Conservation (phyloP, 2,113 vertebrate genomes). For the Chaetorhynchus papuensis region DNA sequence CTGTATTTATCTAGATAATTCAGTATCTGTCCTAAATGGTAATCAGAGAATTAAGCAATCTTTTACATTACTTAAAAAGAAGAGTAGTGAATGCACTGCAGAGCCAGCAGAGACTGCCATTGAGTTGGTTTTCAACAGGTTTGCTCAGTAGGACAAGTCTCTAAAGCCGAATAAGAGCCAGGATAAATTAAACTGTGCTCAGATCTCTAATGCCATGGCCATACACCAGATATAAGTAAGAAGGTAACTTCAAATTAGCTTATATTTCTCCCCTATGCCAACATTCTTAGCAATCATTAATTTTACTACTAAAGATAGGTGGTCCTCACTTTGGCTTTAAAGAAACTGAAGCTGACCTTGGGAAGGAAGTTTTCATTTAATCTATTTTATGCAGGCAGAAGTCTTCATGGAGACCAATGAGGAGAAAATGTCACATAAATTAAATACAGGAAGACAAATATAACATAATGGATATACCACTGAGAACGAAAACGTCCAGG, state of each 20-base stretch:
- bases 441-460: neutral
- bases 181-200: neutral
- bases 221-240: neutral
- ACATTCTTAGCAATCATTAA: neutral
- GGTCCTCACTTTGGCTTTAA: neutral
- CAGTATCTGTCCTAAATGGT: neutral
- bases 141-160: neutral
- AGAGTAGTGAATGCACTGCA: neutral
- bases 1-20: neutral
- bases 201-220: neutral
- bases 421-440: neutral
- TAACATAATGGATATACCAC: neutral
- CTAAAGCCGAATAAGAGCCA: neutral
- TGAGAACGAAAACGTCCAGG: slow-evolving; percentile 22
- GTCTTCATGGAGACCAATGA: neutral
- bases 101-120: neutral
- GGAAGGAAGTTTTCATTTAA: neutral
- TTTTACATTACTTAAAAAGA: neutral
- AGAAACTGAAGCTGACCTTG: neutral
- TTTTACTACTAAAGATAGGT: neutral
- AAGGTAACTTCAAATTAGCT: neutral
- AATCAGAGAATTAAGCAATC: neutral
- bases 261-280: neutral
- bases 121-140: neutral
- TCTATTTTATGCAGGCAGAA: neutral